phyloP scores from a whole-genome alignment of 2,113 vertebrate genomes.

The Crotalus helleri region DNA sequence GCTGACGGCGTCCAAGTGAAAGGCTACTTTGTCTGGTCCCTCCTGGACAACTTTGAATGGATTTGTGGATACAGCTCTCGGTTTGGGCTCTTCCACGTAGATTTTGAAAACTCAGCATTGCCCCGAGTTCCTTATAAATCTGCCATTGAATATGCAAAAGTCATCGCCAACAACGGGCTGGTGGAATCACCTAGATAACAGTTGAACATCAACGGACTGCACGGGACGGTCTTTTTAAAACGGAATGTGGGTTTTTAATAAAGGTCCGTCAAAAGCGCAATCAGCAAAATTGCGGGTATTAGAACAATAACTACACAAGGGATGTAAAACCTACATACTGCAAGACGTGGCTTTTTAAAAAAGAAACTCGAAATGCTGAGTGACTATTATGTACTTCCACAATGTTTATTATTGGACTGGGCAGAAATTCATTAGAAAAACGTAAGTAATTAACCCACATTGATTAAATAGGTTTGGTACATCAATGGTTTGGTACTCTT shows the following conservation, averaged over 20 bases:
- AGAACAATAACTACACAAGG: background rate
- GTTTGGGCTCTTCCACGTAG: constrained; percentile 81
- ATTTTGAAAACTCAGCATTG: constrained; percentile 67
- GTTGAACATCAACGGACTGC: background rate
- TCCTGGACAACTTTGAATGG: constrained; percentile 85
- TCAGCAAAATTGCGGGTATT: background rate
- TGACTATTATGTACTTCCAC: background rate
- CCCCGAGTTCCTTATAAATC: constrained; percentile 70
- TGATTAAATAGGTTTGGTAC: background rate
- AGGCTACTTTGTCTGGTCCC: constrained; percentile 74
- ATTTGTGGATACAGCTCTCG: constrained; percentile 64
- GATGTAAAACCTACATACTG: background rate
- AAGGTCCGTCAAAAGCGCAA: background rate
- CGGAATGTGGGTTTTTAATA: background rate
- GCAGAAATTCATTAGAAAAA: background rate
- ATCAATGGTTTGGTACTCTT: background rate
- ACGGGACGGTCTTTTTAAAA: background rate
- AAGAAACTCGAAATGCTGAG: background rate
- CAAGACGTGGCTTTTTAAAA: background rate
- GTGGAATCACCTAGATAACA: background rate
- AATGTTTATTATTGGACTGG: background rate
- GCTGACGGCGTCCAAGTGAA: constrained; percentile 65
- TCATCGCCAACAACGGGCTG: constrained; percentile 67
- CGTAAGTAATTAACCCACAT: background rate
- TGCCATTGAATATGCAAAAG: constrained; percentile 72